These are phyloP conservation scores for Drosophila falleni DNA, from an alignment of 2,888 invertebrate species.

Conservation along the genomic window DNA sequence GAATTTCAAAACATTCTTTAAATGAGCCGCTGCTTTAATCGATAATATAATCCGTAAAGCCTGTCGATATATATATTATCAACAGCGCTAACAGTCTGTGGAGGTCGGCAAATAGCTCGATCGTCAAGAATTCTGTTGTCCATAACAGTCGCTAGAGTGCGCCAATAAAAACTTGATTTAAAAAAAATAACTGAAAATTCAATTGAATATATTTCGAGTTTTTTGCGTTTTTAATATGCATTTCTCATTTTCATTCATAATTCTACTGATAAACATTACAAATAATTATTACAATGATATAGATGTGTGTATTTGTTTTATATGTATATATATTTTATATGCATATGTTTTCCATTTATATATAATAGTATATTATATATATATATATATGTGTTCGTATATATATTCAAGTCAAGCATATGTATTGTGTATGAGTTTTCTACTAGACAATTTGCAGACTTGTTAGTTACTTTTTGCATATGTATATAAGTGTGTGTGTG, in stretches of 20 bases:
- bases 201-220: conserved; percentile 21
- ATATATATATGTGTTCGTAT: conserved; percentile 57
- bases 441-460: conserved; percentile 59
- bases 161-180: conserved; percentile 19
- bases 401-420: conserved; percentile 37
- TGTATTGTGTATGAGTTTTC: conserved; percentile 29
- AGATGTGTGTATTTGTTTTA: conserved; percentile 54
- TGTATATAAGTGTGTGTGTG: conserved; percentile 33
- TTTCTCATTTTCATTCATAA: conserved; percentile 57
- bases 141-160: neutral
- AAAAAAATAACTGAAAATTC: conserved; percentile 1
- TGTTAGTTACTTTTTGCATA: conserved; percentile 52
- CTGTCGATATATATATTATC: neutral
- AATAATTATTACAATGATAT: conserved; percentile 79
- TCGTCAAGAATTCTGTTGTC: neutral
- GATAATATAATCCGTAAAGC: too few relatives aligned
- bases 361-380: conserved; percentile 17
- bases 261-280: conserved; percentile 78
- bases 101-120: neutral
- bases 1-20: conserved; percentile 1
- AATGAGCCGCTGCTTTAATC: neutral
- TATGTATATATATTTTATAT: conserved; percentile 68
- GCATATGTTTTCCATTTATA: conserved; percentile 27
- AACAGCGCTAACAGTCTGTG: neutral
- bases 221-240: conserved; percentile 46